Evolutionary conservation across 2,113 vertebrate species (phyloP), one percentile per base, ranked within the genome.

Genomic region (Halcyon senegalensis): DNA sequence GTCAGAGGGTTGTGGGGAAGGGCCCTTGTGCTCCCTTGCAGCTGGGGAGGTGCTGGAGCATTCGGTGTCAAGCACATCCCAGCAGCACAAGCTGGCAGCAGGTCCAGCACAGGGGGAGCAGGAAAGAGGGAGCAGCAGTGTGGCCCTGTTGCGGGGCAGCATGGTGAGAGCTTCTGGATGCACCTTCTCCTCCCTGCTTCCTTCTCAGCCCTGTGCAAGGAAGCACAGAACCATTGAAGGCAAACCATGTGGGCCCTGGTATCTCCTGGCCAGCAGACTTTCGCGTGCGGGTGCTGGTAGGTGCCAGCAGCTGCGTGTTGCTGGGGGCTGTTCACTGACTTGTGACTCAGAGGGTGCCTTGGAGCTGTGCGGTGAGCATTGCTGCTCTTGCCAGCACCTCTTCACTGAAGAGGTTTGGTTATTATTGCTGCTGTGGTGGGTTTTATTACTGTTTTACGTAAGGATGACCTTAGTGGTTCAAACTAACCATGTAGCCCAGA

Each of bases 41-140:
- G 64, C 33, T 0, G 1, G 2, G 23, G 23, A 80, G 28, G 53
- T 77, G 44, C 23, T 0, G 0, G 37, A 63, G 58, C 0, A 0
- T 27, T 72, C 3, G 0, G 33, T 28, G 33, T n/a, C 7, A 10
- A 44, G 53, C 48, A 12, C 13, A 18, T 74, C 31, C 21, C 31
- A n/a, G 80, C 68, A 48, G 77, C 4, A 4, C 50, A 39, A 68
- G 56, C 66, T 48, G 53, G 16, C 4, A 7, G 39, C 43, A 56
- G 20, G 33, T 24, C 50, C 8, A 5, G 86, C n/a, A 46, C 35
- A 31, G 9, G 33, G n/a, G 46, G 31, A 77, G 19, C 30, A 46
- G 81, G 33, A 30, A 56, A 9, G 63, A 90, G 30, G n/a, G 83
- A 67, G 39, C 46, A 37, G 44, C 19, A 33, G 7, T 0, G 2